Percentiles rank a stretch among this genome's conserved stretches.
Conservation (phyloP, 1,140 invertebrate genomes). For the Neocloeon triangulifer region DNA sequence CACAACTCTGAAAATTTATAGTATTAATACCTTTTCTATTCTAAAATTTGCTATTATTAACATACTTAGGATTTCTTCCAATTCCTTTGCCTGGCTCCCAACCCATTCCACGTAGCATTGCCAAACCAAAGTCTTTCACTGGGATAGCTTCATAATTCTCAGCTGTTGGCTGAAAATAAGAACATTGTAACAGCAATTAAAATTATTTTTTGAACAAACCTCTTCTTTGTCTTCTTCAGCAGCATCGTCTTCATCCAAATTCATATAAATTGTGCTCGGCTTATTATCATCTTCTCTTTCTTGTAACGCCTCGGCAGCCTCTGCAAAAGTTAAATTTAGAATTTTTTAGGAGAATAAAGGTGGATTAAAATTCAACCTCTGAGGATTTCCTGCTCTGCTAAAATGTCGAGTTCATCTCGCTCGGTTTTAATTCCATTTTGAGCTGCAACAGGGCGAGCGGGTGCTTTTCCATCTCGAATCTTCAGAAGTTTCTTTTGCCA, state of each 20-base stretch:
- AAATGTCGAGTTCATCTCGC: conserved; percentile 7
- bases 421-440: conserved; percentile 5
- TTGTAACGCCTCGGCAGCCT: too few species aligned
- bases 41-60: conserved; percentile 8
- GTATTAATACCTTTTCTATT: conserved; percentile 7
- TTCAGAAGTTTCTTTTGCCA: conserved; percentile 20
- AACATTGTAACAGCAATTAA: conserved; percentile 7
- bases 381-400: conserved; percentile 11
- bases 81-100: conserved; percentile 58
- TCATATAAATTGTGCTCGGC: conserved; percentile 14
- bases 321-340: too few species aligned
- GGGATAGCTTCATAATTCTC: conserved; percentile 83
- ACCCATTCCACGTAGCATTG: conserved; percentile 87
- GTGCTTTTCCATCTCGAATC: conserved; percentile 9
- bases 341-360: too few species aligned
- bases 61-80: conserved; percentile 33
- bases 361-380: conserved; percentile 9
- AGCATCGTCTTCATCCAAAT: conserved; percentile 28
- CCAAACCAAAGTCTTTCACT: conserved; percentile 67
- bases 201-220: conserved; percentile 16
- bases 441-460: conserved; percentile 7
- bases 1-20: conserved; percentile 19
- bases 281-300: conserved; percentile 11
- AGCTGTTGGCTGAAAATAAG: conserved; percentile 33
- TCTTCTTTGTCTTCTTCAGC: conserved; percentile 17